These are phyloP conservation scores for Mus caroli DNA, from an alignment of 2,797 vertebrate genomes.

Conservation along the genomic window DNA sequence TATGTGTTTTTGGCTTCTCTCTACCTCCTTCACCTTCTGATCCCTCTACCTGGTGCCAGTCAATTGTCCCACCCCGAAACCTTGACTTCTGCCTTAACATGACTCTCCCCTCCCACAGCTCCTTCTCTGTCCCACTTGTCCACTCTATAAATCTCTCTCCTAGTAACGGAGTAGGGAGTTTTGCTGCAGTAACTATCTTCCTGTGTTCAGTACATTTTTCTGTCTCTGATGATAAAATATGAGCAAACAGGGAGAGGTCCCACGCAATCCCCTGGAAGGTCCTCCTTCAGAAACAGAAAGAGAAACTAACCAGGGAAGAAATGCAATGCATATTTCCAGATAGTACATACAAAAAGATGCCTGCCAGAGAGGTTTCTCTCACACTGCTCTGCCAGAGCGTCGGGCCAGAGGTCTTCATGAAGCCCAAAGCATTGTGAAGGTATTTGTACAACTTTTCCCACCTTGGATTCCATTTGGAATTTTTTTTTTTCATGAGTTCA, in stretches of 20 bases:
- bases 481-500: neutral
- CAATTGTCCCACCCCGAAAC: neutral
- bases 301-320: neutral
- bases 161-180: neutral
- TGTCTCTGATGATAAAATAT: constrained; percentile 21
- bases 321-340: neutral
- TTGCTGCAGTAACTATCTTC: neutral
- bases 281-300: constrained; percentile 30
- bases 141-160: neutral
- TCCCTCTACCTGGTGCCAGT: neutral
- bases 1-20: neutral
- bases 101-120: neutral
- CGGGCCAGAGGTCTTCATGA: neutral
- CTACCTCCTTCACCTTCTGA: neutral
- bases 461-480: neutral
- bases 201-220: neutral
- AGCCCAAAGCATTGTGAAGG: neutral
- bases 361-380: neutral
- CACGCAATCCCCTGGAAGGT: neutral
- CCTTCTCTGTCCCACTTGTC: neutral
- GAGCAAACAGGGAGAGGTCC: neutral
- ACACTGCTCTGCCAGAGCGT: neutral
- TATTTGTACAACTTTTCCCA: neutral
- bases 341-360: neutral
- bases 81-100: neutral